Evolutionary conservation across 30 jellyfish, hydroid and myxozoan genomes (phyloP).

Genomic region (Haliclystus octoradiatus): DNA sequence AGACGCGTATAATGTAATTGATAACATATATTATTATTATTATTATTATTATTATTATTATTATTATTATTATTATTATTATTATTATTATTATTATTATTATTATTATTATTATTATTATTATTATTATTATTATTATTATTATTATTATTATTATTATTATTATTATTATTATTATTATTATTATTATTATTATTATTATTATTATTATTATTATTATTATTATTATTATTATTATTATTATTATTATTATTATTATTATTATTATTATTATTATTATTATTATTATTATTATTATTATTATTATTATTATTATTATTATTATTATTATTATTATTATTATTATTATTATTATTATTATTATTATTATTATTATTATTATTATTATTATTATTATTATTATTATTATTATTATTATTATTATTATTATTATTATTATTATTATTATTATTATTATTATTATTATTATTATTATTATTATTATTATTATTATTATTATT

Average conservation of each 20-base stretch:
- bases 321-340: neutral
- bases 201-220: neutral
- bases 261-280: neutral
- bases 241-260: neutral
- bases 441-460: neutral
- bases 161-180: neutral
- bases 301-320: neutral
- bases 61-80: neutral
- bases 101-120: neutral
- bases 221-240: neutral
- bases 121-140: neutral
- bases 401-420: neutral
- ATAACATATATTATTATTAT: no score
- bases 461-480: neutral
- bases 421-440: neutral
- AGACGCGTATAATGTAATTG: no score
- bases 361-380: neutral
- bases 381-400: neutral
- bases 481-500: neutral
- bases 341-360: neutral
- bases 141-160: neutral
- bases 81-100: neutral
- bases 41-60: neutral
- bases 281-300: neutral
- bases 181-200: neutral